Conservation (phyloP, 2,888 invertebrate species). For the Helicoverpa assulta region DNA sequence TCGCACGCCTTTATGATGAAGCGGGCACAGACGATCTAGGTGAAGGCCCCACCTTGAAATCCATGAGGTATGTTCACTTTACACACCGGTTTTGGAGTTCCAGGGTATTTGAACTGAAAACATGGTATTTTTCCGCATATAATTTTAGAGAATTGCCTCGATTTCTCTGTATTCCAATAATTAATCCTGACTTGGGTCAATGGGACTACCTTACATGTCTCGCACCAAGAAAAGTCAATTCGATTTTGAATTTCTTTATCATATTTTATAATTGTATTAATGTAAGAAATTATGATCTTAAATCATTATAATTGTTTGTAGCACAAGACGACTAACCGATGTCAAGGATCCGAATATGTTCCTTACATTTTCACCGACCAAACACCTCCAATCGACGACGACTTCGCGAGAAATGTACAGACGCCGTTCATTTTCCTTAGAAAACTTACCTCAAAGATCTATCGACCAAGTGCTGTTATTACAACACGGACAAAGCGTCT, state of each 20-base stretch:
- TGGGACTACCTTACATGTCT: no score
- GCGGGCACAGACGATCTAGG: conserved; percentile 51
- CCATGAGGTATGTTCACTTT: conserved; percentile 70
- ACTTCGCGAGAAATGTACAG: conserved; percentile 60
- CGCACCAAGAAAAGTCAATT: no score
- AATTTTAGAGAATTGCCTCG: no score
- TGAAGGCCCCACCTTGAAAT: conserved; percentile 76
- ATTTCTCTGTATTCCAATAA: no score
- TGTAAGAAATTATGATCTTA: no score
- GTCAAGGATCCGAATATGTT: conserved; percentile 36
- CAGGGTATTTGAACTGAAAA: no score
- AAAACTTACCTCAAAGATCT: conserved; percentile 51
- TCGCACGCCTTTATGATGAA: conserved; percentile 74
- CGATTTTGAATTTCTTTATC: no score
- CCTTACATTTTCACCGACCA: conserved; percentile 65
- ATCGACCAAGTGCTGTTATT: conserved; percentile 73
- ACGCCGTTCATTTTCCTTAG: conserved; percentile 60
- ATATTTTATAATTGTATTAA: no score
- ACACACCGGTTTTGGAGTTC: no score
- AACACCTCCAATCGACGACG: conserved; percentile 47
- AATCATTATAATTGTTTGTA: not conserved
- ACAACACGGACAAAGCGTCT: conserved; percentile 75
- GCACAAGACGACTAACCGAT: not conserved
- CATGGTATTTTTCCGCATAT: no score
- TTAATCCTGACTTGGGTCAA: no score